Conservation (phyloP, 2,797 vertebrate genomes). For the Anas bernieri region DNA sequence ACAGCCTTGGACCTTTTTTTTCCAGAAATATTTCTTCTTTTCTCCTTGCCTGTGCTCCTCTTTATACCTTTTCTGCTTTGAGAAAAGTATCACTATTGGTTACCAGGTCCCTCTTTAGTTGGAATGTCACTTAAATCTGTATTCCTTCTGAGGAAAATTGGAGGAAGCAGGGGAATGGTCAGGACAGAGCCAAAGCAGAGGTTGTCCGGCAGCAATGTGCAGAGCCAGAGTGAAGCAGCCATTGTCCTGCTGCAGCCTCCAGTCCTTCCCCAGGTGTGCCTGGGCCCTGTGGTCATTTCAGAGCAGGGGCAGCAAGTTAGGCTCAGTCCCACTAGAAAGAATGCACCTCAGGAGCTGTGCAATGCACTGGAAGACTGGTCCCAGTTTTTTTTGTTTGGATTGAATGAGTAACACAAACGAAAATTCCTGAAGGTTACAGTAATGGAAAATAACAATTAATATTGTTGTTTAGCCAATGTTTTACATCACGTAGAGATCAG, state of each 20-base stretch:
- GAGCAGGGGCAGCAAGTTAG: not conserved
- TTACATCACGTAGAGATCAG: not conserved
- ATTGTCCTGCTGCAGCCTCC: rapidly evolving
- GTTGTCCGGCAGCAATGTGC: not conserved
- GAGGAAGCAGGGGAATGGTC: not conserved
- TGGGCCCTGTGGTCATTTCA: not conserved
- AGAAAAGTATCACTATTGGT: not conserved
- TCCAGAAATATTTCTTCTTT: not conserved
- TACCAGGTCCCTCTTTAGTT: not conserved
- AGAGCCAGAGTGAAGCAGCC: not conserved
- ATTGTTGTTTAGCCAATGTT: conserved; percentile 16
- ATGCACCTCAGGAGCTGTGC: not conserved
- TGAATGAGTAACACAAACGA: not conserved
- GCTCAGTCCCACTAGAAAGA: not conserved
- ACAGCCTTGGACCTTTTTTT: not conserved
- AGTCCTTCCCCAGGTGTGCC: not conserved
- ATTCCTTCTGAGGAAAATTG: not conserved
- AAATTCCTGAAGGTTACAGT: not conserved
- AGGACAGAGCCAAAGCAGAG: not conserved
- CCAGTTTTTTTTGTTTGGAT: not conserved
- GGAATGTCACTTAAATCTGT: not conserved
- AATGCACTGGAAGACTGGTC: not conserved
- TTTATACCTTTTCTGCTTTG: not conserved
- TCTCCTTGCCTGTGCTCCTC: not conserved
- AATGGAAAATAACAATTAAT: not conserved